Evolutionary conservation across 1,140 invertebrate genomes (phyloP), one percentile per base, ranked within the genome.

Genomic region (Philopotamus ludificatus): DNA sequence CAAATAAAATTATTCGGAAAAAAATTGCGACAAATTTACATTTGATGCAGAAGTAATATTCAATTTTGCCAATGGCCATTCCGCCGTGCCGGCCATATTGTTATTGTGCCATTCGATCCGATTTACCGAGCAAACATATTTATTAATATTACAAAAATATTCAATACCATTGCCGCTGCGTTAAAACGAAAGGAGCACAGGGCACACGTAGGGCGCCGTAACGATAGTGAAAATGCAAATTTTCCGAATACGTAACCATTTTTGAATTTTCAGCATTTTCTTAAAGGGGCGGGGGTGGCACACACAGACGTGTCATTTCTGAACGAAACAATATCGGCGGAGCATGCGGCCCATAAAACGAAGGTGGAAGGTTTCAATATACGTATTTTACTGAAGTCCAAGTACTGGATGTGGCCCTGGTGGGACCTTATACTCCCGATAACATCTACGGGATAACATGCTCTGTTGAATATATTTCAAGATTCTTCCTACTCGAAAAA

Each of bases 211-310:
- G 18, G 8, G 18, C 44, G 18, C 8, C 44, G 18, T 47, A 47
- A 47, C 44, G 18, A 15, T 20, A 39, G 4, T n/a, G 41, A 50
- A 53, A 64, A 68, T 68, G 66, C 25, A 64, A 64, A 68, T 68
- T 66, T 64, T 42, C 21, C 58, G 54, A 44, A 55, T 68, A 50
- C 66, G 66, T 68, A 64, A 68, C 66, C 59, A 62, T 63, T 68
- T 68, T 68, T 64, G 63, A 68, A 68, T 68, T 68, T 68, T 64
- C 25, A 59, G 55, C 53, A 58, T 67, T 51, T 55, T 55, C 53
- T 42, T 44, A 22, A 54, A 41, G 49, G 63, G 51, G 20, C 15
- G 3, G 16, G 21, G 25, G 12, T 12, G 9, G 41, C 18, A 34
- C 21, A 65, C 26, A 34, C 21, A 65, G 47, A 65, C 34, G 50